phyloP scores from a whole-genome alignment of 2,113 vertebrate genomes.

The Tyto alba region DNA sequence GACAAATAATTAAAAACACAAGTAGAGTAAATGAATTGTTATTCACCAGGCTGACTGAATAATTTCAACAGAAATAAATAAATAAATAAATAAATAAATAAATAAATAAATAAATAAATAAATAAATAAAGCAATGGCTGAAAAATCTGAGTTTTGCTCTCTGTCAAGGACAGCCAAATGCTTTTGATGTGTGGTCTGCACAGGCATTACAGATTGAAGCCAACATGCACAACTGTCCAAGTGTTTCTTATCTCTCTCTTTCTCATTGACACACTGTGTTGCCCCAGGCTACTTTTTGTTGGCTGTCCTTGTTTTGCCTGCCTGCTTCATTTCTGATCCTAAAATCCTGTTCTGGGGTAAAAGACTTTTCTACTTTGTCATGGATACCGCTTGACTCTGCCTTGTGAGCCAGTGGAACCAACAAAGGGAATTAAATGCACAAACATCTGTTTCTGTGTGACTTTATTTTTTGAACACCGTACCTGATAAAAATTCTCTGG shows the following conservation, averaged over 20 bases:
- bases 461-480: neutral
- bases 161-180: constrained; percentile 43
- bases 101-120: too few species aligned
- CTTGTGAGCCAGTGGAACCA: neutral
- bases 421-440: neutral
- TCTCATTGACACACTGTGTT: constrained; percentile 27
- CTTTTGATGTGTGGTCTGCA: constrained; percentile 36
- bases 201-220: constrained; percentile 43
- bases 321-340: neutral
- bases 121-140: neutral
- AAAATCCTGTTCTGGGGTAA: constrained; percentile 4
- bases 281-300: constrained; percentile 23
- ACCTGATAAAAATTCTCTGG: neutral
- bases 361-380: neutral
- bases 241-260: constrained; percentile 45
- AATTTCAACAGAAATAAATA: neutral
- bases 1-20: neutral
- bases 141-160: neutral
- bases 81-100: too few species aligned
- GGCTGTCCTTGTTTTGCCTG: constrained; percentile 39
- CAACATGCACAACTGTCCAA: constrained; percentile 53
- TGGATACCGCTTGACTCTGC: neutral
- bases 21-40: neutral
- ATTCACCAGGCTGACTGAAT: neutral
- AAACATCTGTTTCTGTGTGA: neutral